Base-by-base conservation (phyloP, 2,797 vertebrate genomes). In the Gymnocypris eckloni region DNA sequence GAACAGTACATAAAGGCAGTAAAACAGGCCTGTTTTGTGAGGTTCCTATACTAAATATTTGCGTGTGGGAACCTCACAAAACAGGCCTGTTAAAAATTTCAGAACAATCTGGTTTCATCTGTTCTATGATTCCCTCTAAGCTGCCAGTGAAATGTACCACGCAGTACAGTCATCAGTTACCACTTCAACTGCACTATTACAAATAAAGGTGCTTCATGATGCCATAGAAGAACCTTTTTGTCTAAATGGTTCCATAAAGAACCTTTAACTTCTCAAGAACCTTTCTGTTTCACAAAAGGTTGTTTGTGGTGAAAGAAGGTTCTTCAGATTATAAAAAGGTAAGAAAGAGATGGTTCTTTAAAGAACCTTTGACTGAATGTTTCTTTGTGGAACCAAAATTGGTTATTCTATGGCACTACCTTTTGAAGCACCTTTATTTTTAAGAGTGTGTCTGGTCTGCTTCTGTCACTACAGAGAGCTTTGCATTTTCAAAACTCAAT, bases 1-100 rank as follows among this genome's bases (percentile, higher is more conserved):
- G 28, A 41, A 81, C 64, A 84, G 75, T 2, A 81, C 15, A 89
- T 88, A 92, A 56, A 78, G 1, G 56, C 90, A 2, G 81, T 84
- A 88, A 87, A 89, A 92, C 90, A 64, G 52, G 28, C 28, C 28
- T 33, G 28, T 33, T 33, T 33, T 33, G 28, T 33, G 28, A 33
- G 28, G 28, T 33, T 33, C 28, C 28, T 33, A 33, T 33, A 33
- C 28, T 33, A 33, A 16, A 81, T 5, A 43, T 56, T 69, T 18
- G 15, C 28, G 13, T 56, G 67, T 15, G 64, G 75, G 8, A 52
- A 64, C 75, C 43, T 85, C 82, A 82, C 75, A 67, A 82, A 83
- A 61, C 69, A 84, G 66, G 66, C 64, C 37, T 80, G 28, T n/a
- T 70, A 50, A 52, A 48, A 82, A 8, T 3, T 9, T 50, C 71